Conservation (phyloP, 2,888 invertebrate genomes). For the Leptinotarsa peninsularis region DNA sequence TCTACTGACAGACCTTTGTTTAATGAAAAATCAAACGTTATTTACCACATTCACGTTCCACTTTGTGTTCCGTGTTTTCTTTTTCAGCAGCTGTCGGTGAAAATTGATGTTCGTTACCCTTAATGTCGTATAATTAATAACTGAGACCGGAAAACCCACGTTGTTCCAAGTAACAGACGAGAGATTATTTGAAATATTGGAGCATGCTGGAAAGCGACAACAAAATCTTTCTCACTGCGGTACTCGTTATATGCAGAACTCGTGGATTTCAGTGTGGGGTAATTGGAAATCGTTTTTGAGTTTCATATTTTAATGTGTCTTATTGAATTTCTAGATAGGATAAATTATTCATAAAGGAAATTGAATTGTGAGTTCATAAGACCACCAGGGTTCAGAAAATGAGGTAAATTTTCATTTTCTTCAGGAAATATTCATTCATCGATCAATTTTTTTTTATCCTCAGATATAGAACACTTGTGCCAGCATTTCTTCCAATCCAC, state of each 20-base stretch:
- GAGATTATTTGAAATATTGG: conserved; percentile 11
- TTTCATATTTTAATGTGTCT: too few relatives aligned
- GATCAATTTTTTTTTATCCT: too few relatives aligned
- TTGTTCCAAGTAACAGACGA: neutral
- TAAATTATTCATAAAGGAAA: too few relatives aligned
- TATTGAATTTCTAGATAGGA: too few relatives aligned
- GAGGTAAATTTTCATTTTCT: too few relatives aligned
- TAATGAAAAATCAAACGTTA: conserved; percentile 42
- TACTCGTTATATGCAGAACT: too few relatives aligned
- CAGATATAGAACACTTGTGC: too few relatives aligned
- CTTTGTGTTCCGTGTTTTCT: conserved; percentile 29
- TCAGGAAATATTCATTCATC: too few relatives aligned
- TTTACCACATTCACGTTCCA: conserved; percentile 35
- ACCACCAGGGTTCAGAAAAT: too few relatives aligned
- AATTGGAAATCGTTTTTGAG: neutral
- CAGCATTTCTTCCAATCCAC: too few relatives aligned
- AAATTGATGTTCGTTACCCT: conserved; percentile 30
- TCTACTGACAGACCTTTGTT: conserved; percentile 36
- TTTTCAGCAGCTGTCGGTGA: conserved; percentile 15
- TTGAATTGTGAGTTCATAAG: too few relatives aligned
- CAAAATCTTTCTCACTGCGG: neutral
- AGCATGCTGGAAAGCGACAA: neutral
- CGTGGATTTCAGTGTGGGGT: neutral
- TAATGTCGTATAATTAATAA: conserved; percentile 28
- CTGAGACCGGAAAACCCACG: conserved; percentile 8